Evolutionary conservation across 2,797 vertebrate species (phyloP), one percentile per base, ranked within the genome.

Genomic region (Phoxinus dragarum): DNA sequence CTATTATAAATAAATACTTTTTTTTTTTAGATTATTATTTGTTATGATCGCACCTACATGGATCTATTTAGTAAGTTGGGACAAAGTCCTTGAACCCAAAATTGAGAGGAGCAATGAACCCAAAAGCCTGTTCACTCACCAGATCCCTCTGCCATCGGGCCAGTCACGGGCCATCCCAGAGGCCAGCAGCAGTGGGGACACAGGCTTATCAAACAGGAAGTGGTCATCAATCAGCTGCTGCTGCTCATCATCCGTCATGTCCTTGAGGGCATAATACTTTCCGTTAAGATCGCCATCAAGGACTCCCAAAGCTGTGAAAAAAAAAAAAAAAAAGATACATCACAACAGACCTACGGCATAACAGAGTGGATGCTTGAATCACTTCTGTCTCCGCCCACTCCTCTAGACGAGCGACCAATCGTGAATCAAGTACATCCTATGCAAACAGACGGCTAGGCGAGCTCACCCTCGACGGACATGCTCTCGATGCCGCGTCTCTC

Each of bases 401-500:
- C 34, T 69, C 64, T 52, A n/a, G 27, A 27, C 27, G 16, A 36
- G 7, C 1, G 1, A 54, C 23, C 23, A 54, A 21, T 68, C 6
- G 6, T 67, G 14, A 47, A 16, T 40, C 34, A 42, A 47, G 27
- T 12, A 17, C 8, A 6, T 44, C n/a, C 42, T 1, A 7, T 14
- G 44, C 19, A 69, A 23, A 59, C 36, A 52, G 27, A 79, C 3
- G 6, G 8, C 31, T 19, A 23, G 86, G 82, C 85, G 72, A 73
- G 87, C 92, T 87, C 95, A 99, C 98, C 96, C 95, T 99, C 97
- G 19, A 97, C 91, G 0, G 97, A 95, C 67, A 99, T 96, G 80
- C 95, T 96, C 87, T 99, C 98, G 0, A 99, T 94, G 80, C 94
- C 96, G 1, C 98, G 96, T 69, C 98, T 94, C 91, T 99, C 98